phyloP scores from a whole-genome alignment of 37 sponge, comb jelly and placozoan species.

The Dysidea cf. avara region DNA sequence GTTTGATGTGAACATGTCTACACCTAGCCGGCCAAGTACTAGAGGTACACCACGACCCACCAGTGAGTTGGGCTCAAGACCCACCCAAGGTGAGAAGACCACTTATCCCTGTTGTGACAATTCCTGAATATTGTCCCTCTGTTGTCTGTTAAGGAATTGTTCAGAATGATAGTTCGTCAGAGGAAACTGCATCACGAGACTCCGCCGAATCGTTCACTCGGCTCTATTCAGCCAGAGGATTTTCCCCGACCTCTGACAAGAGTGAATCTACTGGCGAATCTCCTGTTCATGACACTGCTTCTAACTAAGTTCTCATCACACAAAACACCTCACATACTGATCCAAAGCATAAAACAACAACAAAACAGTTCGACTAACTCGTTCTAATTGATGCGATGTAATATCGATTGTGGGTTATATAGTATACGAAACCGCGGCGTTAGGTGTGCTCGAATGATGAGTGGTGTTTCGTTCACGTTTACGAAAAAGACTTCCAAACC shows the following conservation, averaged over 20 bases:
- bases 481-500: constrained; percentile 9
- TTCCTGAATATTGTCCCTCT: neutral
- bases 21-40: constrained; percentile 23
- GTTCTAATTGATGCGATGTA: too few species aligned
- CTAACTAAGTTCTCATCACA: too few species aligned
- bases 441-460: too few species aligned
- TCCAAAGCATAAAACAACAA: too few species aligned
- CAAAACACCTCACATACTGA: too few species aligned
- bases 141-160: neutral
- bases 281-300: too few species aligned
- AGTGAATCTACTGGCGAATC: too few species aligned
- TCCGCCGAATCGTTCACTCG: constrained; percentile 20
- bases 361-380: too few species aligned
- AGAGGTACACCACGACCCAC: constrained; percentile 23
- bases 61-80: neutral
- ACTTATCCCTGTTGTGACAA: neutral
- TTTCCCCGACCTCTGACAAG: constrained; percentile 5
- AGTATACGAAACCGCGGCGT: too few species aligned
- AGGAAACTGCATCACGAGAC: neutral
- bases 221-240: constrained; percentile 38
- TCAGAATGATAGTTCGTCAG: constrained; percentile 17
- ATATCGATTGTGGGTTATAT: too few species aligned
- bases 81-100: constrained; percentile 1
- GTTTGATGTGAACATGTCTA: too few species aligned
- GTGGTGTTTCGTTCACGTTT: constrained; percentile 5